Evolutionary conservation across 2,797 vertebrate species (phyloP).

Genomic region (Acanthis flammea): DNA sequence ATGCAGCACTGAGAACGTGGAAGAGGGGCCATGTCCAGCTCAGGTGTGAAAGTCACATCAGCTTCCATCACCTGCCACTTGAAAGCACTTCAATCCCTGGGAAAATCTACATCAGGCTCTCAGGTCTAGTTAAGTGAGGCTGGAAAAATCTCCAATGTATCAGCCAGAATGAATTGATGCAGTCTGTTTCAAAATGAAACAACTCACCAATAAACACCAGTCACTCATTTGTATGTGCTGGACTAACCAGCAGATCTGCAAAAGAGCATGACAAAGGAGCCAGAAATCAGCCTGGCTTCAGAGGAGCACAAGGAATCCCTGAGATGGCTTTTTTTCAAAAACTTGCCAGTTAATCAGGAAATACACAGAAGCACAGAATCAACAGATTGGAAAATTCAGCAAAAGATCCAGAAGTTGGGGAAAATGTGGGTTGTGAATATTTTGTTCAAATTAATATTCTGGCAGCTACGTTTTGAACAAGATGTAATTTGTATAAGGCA

Average conservation of each 20-base stretch:
- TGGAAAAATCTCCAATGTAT: not conserved
- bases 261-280: conserved; percentile 4
- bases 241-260: not conserved
- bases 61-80: not conserved
- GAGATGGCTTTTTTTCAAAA: not conserved
- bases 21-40: not conserved
- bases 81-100: not conserved
- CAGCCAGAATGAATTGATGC: not conserved
- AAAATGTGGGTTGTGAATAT: conserved; percentile 52
- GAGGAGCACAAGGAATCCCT: not conserved
- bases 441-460: conserved; percentile 78
- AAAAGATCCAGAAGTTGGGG: conserved; percentile 56
- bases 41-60: not conserved
- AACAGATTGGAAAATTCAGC: conserved; percentile 64
- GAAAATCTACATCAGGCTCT: not conserved
- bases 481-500: conserved; percentile 72
- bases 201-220: not conserved
- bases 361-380: conserved; percentile 30
- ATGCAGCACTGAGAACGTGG: rapidly evolving
- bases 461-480: conserved; percentile 74
- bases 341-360: conserved; percentile 11
- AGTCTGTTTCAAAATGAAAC: not conserved
- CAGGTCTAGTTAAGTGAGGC: not conserved
- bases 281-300: not conserved
- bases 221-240: not conserved